These are phyloP conservation scores for Spongilla lacustris DNA, from an alignment of 37 sponge, comb jelly and placozoan genomes.

Conservation along the genomic window DNA sequence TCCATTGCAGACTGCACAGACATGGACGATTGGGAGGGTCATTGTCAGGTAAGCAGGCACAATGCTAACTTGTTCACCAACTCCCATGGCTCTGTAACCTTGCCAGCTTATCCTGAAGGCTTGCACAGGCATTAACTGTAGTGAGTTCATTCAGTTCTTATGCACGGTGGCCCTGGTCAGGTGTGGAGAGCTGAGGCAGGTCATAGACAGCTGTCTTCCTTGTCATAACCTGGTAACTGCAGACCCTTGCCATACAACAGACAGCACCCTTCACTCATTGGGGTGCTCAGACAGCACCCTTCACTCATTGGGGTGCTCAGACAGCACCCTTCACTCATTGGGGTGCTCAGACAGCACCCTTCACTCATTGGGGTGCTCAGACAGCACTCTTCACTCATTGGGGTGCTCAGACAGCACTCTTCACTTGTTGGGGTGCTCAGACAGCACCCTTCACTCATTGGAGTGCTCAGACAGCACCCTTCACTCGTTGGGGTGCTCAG, in stretches of 20 bases:
- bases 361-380: too few relatives aligned
- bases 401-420: too few relatives aligned
- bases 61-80: too few relatives aligned
- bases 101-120: constrained; percentile 62
- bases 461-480: too few relatives aligned
- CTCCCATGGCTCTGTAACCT: background rate
- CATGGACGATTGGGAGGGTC: constrained; percentile 78
- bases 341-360: too few relatives aligned
- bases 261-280: background rate
- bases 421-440: too few relatives aligned
- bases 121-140: constrained; percentile 74
- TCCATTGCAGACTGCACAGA: constrained; percentile 58
- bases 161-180: constrained; percentile 33
- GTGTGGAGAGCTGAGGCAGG: background rate
- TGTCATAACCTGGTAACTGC: background rate
- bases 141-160: constrained; percentile 64
- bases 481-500: too few relatives aligned
- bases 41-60: constrained; percentile 82
- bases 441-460: too few relatives aligned
- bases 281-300: background rate
- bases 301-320: background rate
- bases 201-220: background rate
- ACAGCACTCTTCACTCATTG: too few relatives aligned
- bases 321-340: background rate
- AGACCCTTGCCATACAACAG: background rate